These are phyloP conservation scores for Craterocephalus amniculus DNA, from an alignment of 2,797 vertebrate species.

Conservation along the genomic window DNA sequence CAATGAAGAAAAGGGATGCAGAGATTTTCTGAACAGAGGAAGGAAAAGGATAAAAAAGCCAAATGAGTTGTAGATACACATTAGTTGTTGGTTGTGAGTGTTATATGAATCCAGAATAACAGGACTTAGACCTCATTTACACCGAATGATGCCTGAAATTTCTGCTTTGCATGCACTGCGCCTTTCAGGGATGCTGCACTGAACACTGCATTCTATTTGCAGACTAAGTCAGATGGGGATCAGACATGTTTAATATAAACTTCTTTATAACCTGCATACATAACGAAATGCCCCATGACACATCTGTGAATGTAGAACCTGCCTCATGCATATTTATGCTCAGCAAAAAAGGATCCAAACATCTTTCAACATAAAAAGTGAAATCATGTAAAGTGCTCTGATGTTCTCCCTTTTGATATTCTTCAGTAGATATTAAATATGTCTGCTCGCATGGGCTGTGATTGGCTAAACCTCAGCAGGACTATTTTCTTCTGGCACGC, in stretches of 20 bases:
- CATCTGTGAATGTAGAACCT: conserved; percentile 8
- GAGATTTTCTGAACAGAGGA: conserved; percentile 24
- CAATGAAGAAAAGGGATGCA: conserved; percentile 31
- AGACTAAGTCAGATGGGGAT: conserved; percentile 13
- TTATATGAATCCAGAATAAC: conserved; percentile 15
- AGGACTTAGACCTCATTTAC: conserved; percentile 6
- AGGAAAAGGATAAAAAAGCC: neutral
- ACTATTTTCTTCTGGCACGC: neutral
- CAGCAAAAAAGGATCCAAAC: neutral
- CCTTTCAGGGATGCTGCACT: conserved; percentile 6
- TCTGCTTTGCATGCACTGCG: neutral
- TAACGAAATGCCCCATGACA: conserved; percentile 8
- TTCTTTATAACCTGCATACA: conserved; percentile 10
- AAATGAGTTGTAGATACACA: neutral
- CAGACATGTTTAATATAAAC: conserved; percentile 10
- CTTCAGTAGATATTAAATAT: neutral
- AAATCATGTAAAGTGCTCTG: neutral
- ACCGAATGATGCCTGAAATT: neutral
- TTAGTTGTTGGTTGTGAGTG: conserved; percentile 6
- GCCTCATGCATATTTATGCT: conserved; percentile 34
- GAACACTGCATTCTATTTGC: conserved; percentile 8
- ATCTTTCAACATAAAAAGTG: neutral
- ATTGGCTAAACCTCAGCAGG: neutral
- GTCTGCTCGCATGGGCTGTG: neutral
- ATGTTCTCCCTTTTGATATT: neutral